Evolutionary conservation across 1,140 invertebrate genomes (phyloP), one percentile per base, ranked within the genome.

Genomic region (Temnothorax curvispinosus): DNA sequence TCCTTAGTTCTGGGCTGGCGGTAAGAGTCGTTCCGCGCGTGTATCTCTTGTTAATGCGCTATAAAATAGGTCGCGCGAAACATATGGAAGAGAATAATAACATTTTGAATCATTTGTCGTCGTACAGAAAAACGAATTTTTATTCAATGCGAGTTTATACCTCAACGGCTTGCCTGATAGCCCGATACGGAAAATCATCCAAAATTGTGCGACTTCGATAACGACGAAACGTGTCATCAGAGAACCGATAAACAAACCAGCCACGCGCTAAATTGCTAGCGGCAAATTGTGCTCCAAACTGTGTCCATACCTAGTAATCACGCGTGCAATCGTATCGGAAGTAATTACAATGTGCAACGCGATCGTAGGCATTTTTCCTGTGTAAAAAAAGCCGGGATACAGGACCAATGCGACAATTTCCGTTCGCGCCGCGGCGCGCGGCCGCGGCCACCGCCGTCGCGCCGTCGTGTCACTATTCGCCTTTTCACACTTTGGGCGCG

Each of bases 291-390:
- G 52, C 80, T 71, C 71, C 75, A 65, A 88, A 80, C 75, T 72
- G 62, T 54, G 41, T 11, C 50, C 60, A 71, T 77, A 85, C 54
- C 69, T 50, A 65, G 62, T 88, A 90, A 89, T 90, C 87, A 90
- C 88, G 76, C 54, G 47, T 32, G 69, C 56, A 62, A 69, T 65
- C 54, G 56, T 64, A 85, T 58, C 64, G 72, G 54, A 44, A 65
- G 88, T 90, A 88, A 90, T 90, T 90, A 90, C 77, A 81, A 67
- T 41, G 69, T 58, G 88, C 62, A 77, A 86, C 72, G 67, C 56
- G 65, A 86, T 90, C 86, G 82, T 65, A 62, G 56, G 50, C 52
- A 86, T 90, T 88, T 90, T 90, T 88, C 64, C 44, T 27, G 32
- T 75, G 67, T 44, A 67, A 71, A 84, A 82, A 82, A 81, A 21